Base-by-base conservation (phyloP, 2,888 invertebrate species). In the Meliscaeva auricollis region DNA sequence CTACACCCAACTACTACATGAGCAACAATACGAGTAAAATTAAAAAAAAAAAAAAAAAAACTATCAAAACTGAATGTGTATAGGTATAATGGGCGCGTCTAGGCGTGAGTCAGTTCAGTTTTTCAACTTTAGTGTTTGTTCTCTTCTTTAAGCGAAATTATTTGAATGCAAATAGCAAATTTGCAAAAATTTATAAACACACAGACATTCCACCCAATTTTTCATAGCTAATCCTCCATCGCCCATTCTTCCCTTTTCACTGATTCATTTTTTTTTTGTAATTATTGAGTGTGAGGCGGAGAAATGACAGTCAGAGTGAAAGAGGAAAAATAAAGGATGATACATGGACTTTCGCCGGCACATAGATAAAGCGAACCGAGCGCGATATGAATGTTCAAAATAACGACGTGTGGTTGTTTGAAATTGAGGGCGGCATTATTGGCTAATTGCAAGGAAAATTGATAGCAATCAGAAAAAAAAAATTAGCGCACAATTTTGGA, bases 91-190 rank as follows among this genome's bases (percentile, higher is more conserved):
- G 66, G 77, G 70, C 73, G 79, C 78, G 79, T 83, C 79, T 79
- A 64, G 79, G 79, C 68, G 74, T 79, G 73, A 83, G 69, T 48
- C 79, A 79, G 79, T 83, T 46, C 77, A 68, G 78, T 26, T 82
- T 74, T 83, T 62, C 77, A 74, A 69, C 78, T 83, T 56, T 56
- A 73, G 62, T 73, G 56, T 83, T 83, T 83, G 62, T 74, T 73
- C 66, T 74, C 79, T 79, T 69, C 79, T 79, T 83, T 79, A 79
- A 74, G 62, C 79, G 64, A 79, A 79, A 79, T 83, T 74, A 74
- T 83, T 79, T 79, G 83, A 79, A 83, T 83, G 74, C 83, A 83
- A 83, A 83, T 79, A 79, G 69, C 68, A 83, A 79, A 79, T 83
- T 83, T 83, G 79, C 79, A 79, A 79, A 83, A 26, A 70, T 74